Evolutionary conservation across 2,113 vertebrate species (phyloP).

Genomic region (Onychorhynchus coronatus): DNA sequence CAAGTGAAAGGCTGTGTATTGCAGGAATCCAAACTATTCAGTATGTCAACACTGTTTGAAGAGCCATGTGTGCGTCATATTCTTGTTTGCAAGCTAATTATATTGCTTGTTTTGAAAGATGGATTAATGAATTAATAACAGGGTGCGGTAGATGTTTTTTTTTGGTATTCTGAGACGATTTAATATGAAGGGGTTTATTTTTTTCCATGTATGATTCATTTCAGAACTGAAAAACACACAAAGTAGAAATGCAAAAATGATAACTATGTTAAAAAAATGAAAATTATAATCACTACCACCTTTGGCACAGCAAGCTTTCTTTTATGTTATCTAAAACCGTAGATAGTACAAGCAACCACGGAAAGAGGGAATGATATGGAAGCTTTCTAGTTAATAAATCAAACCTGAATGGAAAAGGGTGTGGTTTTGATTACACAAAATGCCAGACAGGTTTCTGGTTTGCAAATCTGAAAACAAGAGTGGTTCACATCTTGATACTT

Average conservation of each 20-base stretch:
- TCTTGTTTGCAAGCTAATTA: slow-evolving; percentile 59
- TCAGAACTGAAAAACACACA: neutral
- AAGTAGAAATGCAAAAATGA: neutral
- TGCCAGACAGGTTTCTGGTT: neutral
- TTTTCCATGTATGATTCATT: neutral
- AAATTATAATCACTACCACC: neutral
- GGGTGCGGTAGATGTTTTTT: slow-evolving; percentile 20
- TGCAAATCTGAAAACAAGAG: neutral
- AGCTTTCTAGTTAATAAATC: neutral
- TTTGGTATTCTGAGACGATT: neutral
- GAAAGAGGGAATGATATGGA: neutral
- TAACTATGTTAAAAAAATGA: neutral
- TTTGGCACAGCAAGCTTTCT: neutral
- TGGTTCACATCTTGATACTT: neutral
- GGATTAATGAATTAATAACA: slow-evolving; percentile 57
- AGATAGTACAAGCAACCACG: neutral
- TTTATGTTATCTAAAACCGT: neutral
- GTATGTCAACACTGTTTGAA: slow-evolving; percentile 21
- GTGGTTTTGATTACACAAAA: neutral
- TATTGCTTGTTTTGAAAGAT: slow-evolving; percentile 47
- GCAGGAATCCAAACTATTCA: neutral
- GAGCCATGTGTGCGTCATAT: slow-evolving; percentile 16
- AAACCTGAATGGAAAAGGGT: neutral
- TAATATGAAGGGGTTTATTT: neutral
- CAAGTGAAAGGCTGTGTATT: slow-evolving; percentile 2